A percentile compares a stretch with the other conserved stretches of the same genome.
Conservation (phyloP, 1,140 invertebrate species). For the Saxidomus purpurata region DNA sequence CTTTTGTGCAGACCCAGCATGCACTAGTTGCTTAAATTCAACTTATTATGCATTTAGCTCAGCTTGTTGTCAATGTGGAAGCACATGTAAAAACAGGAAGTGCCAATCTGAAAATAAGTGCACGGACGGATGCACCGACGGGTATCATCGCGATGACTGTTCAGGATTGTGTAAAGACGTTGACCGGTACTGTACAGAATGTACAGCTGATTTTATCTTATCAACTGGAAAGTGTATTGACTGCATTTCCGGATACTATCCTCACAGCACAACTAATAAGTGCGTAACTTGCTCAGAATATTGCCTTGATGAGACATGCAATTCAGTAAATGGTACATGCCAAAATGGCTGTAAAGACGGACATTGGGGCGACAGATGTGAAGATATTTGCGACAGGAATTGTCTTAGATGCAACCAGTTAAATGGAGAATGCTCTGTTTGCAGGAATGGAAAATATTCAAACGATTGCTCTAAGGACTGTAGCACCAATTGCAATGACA, state of each 20-base stretch:
- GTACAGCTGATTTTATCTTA: neutral
- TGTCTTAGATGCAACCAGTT: conserved; percentile 2
- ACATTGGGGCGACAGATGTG: conserved; percentile 10
- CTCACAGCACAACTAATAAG: neutral
- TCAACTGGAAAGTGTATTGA: neutral
- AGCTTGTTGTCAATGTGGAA: neutral
- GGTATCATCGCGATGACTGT: neutral
- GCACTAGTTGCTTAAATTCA: neutral
- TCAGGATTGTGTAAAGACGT: neutral
- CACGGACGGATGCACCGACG: neutral
- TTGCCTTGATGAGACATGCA: conserved; percentile 8
- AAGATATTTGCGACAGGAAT: neutral
- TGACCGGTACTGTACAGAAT: neutral
- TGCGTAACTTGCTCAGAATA: neutral
- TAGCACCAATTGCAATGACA: neutral
- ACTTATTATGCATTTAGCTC: neutral
- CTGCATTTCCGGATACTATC: neutral
- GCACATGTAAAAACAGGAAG: neutral
- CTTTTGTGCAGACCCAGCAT: neutral
- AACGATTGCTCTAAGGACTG: neutral
- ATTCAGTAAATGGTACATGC: neutral
- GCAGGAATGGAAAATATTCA: neutral
- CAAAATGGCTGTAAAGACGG: neutral
- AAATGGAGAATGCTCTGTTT: neutral
- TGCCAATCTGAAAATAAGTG: neutral